Evolutionary conservation across 2,888 invertebrate species (phyloP), one percentile per base, ranked within the genome.

Genomic region (Endomychus coccineus): DNA sequence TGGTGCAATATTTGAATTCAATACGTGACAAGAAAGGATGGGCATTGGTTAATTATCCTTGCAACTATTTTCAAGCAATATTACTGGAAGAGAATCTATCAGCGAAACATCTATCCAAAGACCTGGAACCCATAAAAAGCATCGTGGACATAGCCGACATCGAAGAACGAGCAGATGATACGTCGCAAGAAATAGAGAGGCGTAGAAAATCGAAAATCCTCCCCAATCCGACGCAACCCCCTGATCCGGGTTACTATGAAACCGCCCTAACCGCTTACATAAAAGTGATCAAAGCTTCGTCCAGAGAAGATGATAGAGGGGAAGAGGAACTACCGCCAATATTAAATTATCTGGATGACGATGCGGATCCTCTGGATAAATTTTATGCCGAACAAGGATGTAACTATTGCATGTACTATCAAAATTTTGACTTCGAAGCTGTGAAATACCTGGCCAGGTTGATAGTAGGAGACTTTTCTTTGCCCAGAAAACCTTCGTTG

Each of bases 41-140:
- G 70, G 75, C 73, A n/a, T 62, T 80, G 28, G 59, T 80, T 24
- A 77, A 80, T 55, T 80, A 74, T 52, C 81, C 80, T 0, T 69
- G 68, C 39, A 69, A 66, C 4, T 72, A 74, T 37, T 61, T 69
- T 16, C 74, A 80, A 59, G 74, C 77, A 23, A 67, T 69, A 46
- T 64, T 72, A 25, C 56, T 81, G 17, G 80, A 80, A 59, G 72
- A 73, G 59, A 67, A 67, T 1, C 65, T 80, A 51, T 70, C 73
- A 6, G 77, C 77, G 1, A 55, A 53, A 27, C 58, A 60, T 25
- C 66, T 76, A 12, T 71, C 75, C 4, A 57, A 66, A 36, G 48
- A 42, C 1, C 5, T 30, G 15, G 43, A 37, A 10, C 28, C 34
- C 2, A 31, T 36, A 5, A 45, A 41, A 24, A 50, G 48, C 27